A percentile compares a stretch with the other conserved stretches of the same genome.
Conservation (phyloP, 2,113 vertebrate species). For the Oncorhynchus clarkii region DNA sequence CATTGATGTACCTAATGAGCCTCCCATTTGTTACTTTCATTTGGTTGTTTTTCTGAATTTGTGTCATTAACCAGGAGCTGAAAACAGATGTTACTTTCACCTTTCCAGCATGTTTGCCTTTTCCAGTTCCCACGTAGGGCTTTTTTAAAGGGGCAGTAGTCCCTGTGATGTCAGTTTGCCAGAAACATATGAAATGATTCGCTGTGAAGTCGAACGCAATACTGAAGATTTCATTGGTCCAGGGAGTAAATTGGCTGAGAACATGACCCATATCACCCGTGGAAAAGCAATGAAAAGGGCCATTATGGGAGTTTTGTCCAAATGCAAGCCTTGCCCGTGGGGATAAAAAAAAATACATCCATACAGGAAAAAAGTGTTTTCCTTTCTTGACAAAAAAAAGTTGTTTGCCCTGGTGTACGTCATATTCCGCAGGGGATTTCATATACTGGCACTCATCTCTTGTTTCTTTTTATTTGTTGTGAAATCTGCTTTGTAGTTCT, state of each 20-base stretch:
- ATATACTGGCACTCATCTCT: conserved; percentile 59
- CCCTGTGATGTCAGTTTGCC: conserved; percentile 90
- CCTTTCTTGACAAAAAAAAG: conserved; percentile 3
- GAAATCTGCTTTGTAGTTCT: conserved; percentile 88
- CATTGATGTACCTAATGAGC: conserved; percentile 89
- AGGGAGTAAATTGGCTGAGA: conserved; percentile 97
- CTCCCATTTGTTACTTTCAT: conserved; percentile 77
- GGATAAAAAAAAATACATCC: conserved; percentile 36
- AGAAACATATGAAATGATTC: conserved; percentile 84
- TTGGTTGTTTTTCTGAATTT: conserved; percentile 83
- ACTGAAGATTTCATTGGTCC: conserved; percentile 97
- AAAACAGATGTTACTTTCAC: conserved; percentile 79
- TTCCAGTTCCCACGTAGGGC: conserved; percentile 71
- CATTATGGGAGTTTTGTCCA: conserved; percentile 87
- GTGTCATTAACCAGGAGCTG: conserved; percentile 79
- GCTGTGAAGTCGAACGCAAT: conserved; percentile 93
- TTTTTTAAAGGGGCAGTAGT: conserved; percentile 88
- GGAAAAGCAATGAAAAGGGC: conserved; percentile 92
- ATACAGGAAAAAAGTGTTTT: too few relatives aligned
- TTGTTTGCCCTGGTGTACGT: conserved; percentile 26
- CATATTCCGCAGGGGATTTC: conserved; percentile 40
- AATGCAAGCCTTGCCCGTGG: conserved; percentile 80
- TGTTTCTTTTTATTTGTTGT: conserved; percentile 78
- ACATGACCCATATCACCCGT: conserved; percentile 90
- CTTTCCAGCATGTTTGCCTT: conserved; percentile 83